Evolutionary conservation across 2,797 vertebrate genomes (phyloP), one percentile per base, ranked within the genome.

Genomic region (Vultur gryphus): DNA sequence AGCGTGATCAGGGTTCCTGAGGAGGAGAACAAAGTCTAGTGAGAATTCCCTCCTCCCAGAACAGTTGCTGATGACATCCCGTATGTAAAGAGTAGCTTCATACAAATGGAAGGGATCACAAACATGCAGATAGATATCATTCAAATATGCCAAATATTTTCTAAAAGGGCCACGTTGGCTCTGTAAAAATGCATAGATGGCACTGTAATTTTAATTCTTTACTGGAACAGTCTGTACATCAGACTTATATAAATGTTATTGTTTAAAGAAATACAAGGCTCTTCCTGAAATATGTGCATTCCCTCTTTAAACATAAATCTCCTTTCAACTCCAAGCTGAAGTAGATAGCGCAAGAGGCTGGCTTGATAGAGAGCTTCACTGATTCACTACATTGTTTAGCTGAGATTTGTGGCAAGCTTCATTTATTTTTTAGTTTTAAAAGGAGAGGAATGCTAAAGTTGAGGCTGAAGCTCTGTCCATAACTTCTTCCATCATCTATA

Each of bases 341-440:
- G 69, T 2, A 86, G 69, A 66, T 89, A 71, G 35, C 86, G 31
- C 16, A 24, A 54, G 78, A 90, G 75, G 62, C 57, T 49, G 64
- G 24, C 66, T 78, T 95, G 90, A 95, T 93, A 86, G 92, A 92
- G 92, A 84, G 54, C 48, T 66, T 94, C 41, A 28, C 64, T 26
- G 75, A 62, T 86, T 83, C 69, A 31, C 69, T 77, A 13, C 31
- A 13, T 59, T 72, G 57, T 86, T 90, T 71, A 75, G 43, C 52
- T 87, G 90, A 85, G 75, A 89, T 92, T 89, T 84, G 90, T 89
- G 81, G 84, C 81, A 97, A 54, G 92, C 78, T 80, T 95, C 65
- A 29, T 55, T 96, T 89, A 51, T 21, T 57, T 57, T 75, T 85
- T 90, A 61, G 67, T 71, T 89, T 88, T 43, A 72, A 94, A 78